Percentiles rank a stretch among this genome's conserved stretches.
These are phyloP conservation scores for Paratrypauchen microcephalus DNA, from an alignment of 2,797 vertebrate genomes.

Conservation along the genomic window DNA sequence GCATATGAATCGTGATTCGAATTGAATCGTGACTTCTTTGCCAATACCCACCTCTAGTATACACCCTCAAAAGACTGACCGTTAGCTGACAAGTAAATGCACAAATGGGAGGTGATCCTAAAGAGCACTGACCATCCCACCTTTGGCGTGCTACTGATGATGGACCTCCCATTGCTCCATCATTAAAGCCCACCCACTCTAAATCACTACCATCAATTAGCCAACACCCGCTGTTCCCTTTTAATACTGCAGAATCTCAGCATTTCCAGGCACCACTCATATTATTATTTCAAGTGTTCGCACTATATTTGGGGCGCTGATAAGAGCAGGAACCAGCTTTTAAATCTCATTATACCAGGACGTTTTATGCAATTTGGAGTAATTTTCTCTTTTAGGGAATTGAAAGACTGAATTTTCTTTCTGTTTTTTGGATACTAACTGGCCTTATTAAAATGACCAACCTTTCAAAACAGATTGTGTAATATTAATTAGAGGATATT, in stretches of 20 bases:
- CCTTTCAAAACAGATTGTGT: not conserved
- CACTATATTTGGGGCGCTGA: not conserved
- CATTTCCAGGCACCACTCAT: not conserved
- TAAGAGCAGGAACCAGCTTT: not conserved
- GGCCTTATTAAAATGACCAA: not conserved
- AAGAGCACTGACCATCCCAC: not conserved
- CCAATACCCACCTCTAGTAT: no score
- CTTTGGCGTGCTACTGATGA: not conserved
- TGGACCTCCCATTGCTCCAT: constrained; percentile 5
- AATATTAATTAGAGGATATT: not conserved
- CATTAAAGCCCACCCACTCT: constrained; percentile 30
- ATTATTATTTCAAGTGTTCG: constrained; percentile 1
- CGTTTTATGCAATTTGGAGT: not conserved
- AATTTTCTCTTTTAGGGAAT: not conserved
- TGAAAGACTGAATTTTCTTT: not conserved
- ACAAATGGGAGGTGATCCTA: not conserved
- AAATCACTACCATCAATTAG: constrained; percentile 40
- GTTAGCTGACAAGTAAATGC: not conserved
- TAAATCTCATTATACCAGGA: constrained; percentile 1
- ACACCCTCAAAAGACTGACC: not conserved
- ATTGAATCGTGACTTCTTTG: no score
- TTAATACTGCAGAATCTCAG: constrained; percentile 8
- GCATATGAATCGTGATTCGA: no score
- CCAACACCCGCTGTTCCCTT: constrained; percentile 5
- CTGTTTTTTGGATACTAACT: not conserved